Evolutionary conservation across 2,888 invertebrate genomes (phyloP).

Genomic region (Nebria brevicollis): DNA sequence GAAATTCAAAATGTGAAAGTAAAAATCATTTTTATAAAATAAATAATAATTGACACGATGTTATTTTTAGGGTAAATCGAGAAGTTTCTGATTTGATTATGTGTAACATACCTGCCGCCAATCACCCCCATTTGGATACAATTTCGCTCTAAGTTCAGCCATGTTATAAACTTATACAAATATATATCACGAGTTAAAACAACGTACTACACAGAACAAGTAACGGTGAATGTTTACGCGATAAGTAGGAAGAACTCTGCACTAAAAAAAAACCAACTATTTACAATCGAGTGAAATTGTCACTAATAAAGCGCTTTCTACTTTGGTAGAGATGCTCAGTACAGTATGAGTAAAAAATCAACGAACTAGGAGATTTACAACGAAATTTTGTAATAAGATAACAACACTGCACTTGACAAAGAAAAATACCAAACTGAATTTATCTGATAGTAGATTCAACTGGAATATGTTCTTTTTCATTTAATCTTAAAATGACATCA

Average conservation of each 20-base stretch:
- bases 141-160: constrained; percentile 8
- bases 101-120: constrained; percentile 35
- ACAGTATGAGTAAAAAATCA: background rate
- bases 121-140: constrained; percentile 35
- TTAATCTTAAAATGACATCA: background rate
- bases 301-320: constrained; percentile 39
- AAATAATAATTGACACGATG: background rate
- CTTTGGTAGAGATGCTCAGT: background rate
- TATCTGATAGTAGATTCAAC: background rate
- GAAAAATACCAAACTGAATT: background rate
- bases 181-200: background rate
- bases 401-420: background rate
- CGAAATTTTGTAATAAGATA: background rate
- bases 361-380: background rate
- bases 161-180: constrained; percentile 4
- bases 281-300: constrained; percentile 34
- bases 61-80: no score
- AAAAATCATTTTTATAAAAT: background rate
- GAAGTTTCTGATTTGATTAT: background rate
- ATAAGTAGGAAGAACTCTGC: background rate
- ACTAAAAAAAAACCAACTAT: background rate
- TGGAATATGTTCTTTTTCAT: background rate
- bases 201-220: background rate
- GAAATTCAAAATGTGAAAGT: background rate
- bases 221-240: constrained; percentile 6